Evolutionary conservation across 1,140 invertebrate genomes (phyloP), one percentile per base, ranked within the genome.

Genomic region (Drosophila pseudoananassae): DNA sequence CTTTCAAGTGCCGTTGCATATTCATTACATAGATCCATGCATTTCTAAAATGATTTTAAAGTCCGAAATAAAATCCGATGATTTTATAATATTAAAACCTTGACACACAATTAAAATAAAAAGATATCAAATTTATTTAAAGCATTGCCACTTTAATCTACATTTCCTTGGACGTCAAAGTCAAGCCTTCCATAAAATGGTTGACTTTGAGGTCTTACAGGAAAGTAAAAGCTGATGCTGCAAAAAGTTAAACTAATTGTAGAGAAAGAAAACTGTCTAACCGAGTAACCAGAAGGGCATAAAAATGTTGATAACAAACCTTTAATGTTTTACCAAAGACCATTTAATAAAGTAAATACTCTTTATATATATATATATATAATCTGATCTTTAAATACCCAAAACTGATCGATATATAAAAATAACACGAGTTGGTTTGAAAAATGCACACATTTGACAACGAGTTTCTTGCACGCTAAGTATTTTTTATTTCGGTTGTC

Each of bases 51-150:
- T 56, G 84, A 90, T 88, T 83, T 89, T 90, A 89, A 83, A 68
- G 65, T 68, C 46, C 47, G 63, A 36, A 80, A 77, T 85, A 91
- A 87, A 90, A 87, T 87, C 80, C 72, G 90, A 91, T 91, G 90
- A 91, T 91, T 85, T 91, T 91, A 91, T 91, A 90, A 91, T 91
- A 91, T 91, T 91, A 91, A 91, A 91, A 91, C 90, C 85, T 91
- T 91, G 90, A 91, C 90, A 91, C 90, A 82, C 73, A 71, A 66
- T 74, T 68, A 70, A 79, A 75, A 69, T 40, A 58, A 31, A 68
- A 59, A 20, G 27, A 23, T 71, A 45, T 52, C 47, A 10, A 49
- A 57, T 23, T 23, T 23, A 64, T 38, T 20, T 45, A 36, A 40
- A 29, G 60, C 61, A 83, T 76, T 72, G 66, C 71, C 33, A 61